A percentile compares a stretch with the other conserved stretches of the same genome.
These are phyloP conservation scores for Lagria hirta DNA, from an alignment of 2,888 invertebrate species.

Conservation along the genomic window DNA sequence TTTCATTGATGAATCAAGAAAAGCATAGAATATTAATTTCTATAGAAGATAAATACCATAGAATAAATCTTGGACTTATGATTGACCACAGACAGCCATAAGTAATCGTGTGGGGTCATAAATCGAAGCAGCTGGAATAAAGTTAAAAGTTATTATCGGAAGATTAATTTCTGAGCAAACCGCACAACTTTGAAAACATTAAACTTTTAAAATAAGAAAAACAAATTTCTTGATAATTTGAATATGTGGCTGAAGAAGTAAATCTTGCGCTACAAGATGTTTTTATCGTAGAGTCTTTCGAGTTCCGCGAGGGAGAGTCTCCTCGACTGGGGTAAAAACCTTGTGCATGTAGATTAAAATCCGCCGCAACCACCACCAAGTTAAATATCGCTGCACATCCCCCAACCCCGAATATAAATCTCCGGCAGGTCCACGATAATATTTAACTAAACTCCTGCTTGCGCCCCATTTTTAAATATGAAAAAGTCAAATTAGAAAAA, in stretches of 20 bases:
- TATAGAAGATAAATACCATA: conserved; percentile 9
- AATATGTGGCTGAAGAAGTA: conserved; percentile 57
- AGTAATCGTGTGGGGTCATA: conserved; percentile 11
- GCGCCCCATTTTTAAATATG: too few species aligned
- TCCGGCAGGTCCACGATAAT: conserved; percentile 54
- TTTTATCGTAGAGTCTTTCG: conserved; percentile 54
- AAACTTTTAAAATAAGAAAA: conserved; percentile 54
- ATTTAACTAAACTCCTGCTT: conserved; percentile 55
- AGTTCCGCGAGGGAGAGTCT: conserved; percentile 48
- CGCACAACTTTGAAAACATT: conserved; percentile 45
- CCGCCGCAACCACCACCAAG: conserved; percentile 51
- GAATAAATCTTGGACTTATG: conserved; percentile 12
- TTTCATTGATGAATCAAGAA: too few species aligned
- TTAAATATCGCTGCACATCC: conserved; percentile 53
- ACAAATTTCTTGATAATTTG: conserved; percentile 59
- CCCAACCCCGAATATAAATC: conserved; percentile 50
- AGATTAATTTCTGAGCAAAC: conserved; percentile 37
- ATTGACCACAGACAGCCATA: conserved; percentile 8
- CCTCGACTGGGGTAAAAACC: conserved; percentile 54
- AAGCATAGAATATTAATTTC: too few species aligned
- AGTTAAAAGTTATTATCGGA: conserved; percentile 24
- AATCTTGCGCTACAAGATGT: conserved; percentile 57
- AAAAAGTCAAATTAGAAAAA: too few species aligned
- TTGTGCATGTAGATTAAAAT: conserved; percentile 57
- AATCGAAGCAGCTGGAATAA: conserved; percentile 9